These are phyloP conservation scores for Peromyscus nudipes DNA, from an alignment of 2,797 vertebrate species.

Conservation along the genomic window DNA sequence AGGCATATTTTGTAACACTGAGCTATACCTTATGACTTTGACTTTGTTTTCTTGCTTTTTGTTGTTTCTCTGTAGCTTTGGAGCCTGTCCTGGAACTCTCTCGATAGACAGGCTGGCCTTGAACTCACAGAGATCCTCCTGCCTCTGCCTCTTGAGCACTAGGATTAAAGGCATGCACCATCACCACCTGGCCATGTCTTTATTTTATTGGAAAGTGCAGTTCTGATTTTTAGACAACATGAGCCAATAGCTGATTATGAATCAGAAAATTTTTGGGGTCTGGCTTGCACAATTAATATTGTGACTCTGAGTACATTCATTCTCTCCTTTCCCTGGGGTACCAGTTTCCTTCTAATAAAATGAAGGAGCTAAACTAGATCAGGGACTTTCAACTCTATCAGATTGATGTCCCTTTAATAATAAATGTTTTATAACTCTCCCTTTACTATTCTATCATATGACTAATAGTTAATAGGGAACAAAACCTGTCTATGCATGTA, in stretches of 20 bases:
- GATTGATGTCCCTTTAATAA: not conserved
- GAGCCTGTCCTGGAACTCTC: too few relatives aligned
- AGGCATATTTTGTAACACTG: not conserved
- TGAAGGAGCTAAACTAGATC: not conserved
- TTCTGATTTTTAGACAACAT: not conserved
- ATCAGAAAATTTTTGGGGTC: not conserved
- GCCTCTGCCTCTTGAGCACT: too few relatives aligned
- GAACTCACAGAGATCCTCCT: too few relatives aligned
- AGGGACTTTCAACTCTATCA: not conserved
- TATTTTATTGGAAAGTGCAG: not conserved
- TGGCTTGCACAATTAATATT: not conserved
- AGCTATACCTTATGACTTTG: not conserved
- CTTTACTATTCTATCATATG: conserved; percentile 4
- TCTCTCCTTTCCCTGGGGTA: not conserved
- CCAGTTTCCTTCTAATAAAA: not conserved
- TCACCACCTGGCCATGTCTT: not conserved
- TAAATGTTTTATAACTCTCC: conserved; percentile 20
- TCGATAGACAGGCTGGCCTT: too few relatives aligned
- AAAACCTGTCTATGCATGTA: not conserved
- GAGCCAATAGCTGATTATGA: not conserved
- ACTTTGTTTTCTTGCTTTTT: too few relatives aligned
- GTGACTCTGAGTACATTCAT: not conserved
- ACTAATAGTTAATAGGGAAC: conserved; percentile 27
- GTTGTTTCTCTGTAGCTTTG: too few relatives aligned
- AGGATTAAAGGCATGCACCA: too few relatives aligned